phyloP scores from a whole-genome alignment of 2,113 vertebrate genomes.

The Cercopithecus mona region DNA sequence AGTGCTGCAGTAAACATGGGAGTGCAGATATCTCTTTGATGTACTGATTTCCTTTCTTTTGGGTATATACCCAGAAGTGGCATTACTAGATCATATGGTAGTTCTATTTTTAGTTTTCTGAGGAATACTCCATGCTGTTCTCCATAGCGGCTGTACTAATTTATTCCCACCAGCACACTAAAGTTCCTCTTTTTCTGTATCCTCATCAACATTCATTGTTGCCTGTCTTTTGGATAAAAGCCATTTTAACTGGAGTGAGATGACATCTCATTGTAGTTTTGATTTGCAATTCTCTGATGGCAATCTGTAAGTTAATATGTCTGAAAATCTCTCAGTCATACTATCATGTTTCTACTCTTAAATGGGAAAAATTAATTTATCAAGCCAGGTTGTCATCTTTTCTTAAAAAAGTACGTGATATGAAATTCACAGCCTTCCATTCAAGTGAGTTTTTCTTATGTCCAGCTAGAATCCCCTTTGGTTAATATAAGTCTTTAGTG shows the following conservation, averaged over 20 bases:
- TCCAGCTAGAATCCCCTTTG: neutral
- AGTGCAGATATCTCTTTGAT: neutral
- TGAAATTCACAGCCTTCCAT: neutral
- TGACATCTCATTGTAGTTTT: too few relatives aligned
- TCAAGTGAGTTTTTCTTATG: neutral
- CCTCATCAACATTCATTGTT: too few relatives aligned
- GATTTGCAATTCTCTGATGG: too few relatives aligned
- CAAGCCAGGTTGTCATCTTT: neutral
- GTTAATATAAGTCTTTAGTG: neutral
- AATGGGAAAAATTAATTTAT: neutral
- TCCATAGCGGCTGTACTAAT: too few relatives aligned
- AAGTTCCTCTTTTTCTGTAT: too few relatives aligned
- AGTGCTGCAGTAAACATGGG: neutral
- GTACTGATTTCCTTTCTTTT: neutral
- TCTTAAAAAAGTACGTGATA: neutral
- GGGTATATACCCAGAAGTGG: neutral
- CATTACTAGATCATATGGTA: neutral
- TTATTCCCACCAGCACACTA: too few relatives aligned
- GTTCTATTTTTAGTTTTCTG: neutral
- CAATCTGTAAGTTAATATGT: neutral
- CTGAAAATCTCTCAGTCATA: constrained; percentile 22
- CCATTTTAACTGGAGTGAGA: too few relatives aligned
- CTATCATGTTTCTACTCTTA: neutral
- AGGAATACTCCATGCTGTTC: too few relatives aligned
- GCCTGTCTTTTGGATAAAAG: too few relatives aligned